Percentiles rank a stretch among this genome's conserved stretches.
These are phyloP conservation scores for Drosophila lowei DNA, from an alignment of 1,140 invertebrate genomes.

Conservation along the genomic window DNA sequence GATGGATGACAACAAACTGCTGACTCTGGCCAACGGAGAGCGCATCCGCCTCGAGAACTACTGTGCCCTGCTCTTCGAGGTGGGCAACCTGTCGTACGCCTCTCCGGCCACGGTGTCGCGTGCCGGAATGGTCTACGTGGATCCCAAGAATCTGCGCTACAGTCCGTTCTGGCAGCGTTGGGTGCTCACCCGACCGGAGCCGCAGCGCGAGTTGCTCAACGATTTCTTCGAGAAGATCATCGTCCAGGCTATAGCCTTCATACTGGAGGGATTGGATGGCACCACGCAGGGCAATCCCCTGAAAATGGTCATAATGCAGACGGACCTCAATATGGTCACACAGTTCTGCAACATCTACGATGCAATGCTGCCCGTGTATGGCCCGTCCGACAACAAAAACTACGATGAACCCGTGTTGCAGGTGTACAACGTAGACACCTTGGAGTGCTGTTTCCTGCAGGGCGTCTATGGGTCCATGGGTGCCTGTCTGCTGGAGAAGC, in stretches of 20 bases:
- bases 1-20: constrained; percentile 96
- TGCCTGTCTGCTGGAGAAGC: constrained; percentile 88
- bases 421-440: constrained; percentile 84
- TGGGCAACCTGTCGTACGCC: constrained; percentile 94
- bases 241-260: constrained; percentile 87
- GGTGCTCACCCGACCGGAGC: constrained; percentile 83
- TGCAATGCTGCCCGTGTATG: constrained; percentile 85
- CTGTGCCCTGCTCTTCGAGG: constrained; percentile 94
- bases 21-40: constrained; percentile 95
- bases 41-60: constrained; percentile 91
- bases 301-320: constrained; percentile 92
- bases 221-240: constrained; percentile 86
- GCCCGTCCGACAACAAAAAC: constrained; percentile 70
- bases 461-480: constrained; percentile 93
- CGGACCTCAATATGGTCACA: constrained; percentile 92
- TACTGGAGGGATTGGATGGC: constrained; percentile 90
- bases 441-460: constrained; percentile 90
- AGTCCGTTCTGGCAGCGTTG: constrained; percentile 93
- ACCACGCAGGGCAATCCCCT: constrained; percentile 89
- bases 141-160: constrained; percentile 94
- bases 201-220: constrained; percentile 65
- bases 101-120: constrained; percentile 95
- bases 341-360: constrained; percentile 94
- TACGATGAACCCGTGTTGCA: constrained; percentile 83
- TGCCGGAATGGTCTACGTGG: constrained; percentile 96